phyloP scores from a whole-genome alignment of 1,140 invertebrate genomes.

The Cydia strobilella region DNA sequence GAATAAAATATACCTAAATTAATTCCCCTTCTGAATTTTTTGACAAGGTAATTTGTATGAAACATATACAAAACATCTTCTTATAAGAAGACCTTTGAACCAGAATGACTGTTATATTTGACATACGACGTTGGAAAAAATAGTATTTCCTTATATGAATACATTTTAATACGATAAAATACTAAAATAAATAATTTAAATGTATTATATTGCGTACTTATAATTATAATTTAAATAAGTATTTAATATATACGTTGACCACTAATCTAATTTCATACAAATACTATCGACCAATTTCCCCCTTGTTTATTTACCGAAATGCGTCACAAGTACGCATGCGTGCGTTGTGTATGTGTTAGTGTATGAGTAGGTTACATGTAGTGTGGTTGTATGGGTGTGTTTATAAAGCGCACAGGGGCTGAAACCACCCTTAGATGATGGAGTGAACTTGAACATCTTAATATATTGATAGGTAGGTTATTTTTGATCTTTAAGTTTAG shows the following conservation, averaged over 20 bases:
- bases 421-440: slow-evolving; percentile 52
- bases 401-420: slow-evolving; percentile 61
- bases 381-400: slow-evolving; percentile 50
- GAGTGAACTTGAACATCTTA: slow-evolving; percentile 56
- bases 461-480: slow-evolving; percentile 36
- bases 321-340: slow-evolving; percentile 55
- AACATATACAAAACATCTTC: background rate
- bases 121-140: background rate
- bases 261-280: slow-evolving; percentile 39
- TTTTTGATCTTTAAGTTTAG: background rate
- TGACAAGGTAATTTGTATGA: no score
- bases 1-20: no score
- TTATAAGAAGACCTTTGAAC: background rate
- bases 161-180: background rate
- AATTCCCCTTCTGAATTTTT: no score
- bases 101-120: slow-evolving; percentile 21
- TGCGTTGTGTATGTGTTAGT: slow-evolving; percentile 45
- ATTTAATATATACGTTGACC: no score
- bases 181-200: no score
- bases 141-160: background rate
- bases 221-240: no score
- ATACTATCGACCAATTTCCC: slow-evolving; percentile 70
- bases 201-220: no score
- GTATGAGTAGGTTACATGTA: slow-evolving; percentile 45
- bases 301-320: slow-evolving; percentile 67